Percentiles rank a stretch among this genome's conserved stretches.
phyloP scores from a whole-genome alignment of 1,140 invertebrate species.

The Drosophila erecta region DNA sequence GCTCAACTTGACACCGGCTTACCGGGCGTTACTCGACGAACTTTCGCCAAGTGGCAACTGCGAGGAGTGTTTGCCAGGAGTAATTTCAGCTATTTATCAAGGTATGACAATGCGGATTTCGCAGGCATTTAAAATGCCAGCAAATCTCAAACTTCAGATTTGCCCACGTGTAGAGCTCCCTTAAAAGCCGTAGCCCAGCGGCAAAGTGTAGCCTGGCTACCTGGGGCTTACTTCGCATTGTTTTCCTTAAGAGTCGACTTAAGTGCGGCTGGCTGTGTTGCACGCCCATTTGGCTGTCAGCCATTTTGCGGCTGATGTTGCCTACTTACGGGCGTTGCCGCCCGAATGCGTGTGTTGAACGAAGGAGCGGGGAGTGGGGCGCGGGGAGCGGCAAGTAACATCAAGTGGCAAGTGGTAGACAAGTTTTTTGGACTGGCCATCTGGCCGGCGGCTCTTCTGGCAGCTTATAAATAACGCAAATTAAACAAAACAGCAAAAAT shows the following conservation, averaged over 20 bases:
- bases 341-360: conserved; percentile 57
- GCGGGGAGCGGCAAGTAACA: background rate
- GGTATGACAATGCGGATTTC: conserved; percentile 76
- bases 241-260: conserved; percentile 64
- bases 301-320: conserved; percentile 34
- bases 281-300: conserved; percentile 74
- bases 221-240: conserved; percentile 61
- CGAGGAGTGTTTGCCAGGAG: conserved; percentile 43
- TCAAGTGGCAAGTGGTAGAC: conserved; percentile 43
- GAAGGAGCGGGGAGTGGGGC: background rate
- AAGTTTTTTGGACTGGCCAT: conserved; percentile 47
- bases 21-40: conserved; percentile 16
- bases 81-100: conserved; percentile 80
- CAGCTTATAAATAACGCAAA: conserved; percentile 78
- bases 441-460: conserved; percentile 50
- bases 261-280: conserved; percentile 66
- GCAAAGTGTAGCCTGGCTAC: conserved; percentile 15
- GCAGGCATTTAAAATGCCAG: conserved; percentile 67
- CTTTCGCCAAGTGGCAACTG: conserved; percentile 19
- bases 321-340: conserved; percentile 44
- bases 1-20: conserved; percentile 31
- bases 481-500: conserved; percentile 69
- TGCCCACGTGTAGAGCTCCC: conserved; percentile 33
- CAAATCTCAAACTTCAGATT: conserved; percentile 59
- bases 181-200: conserved; percentile 15